These are phyloP conservation scores for Rhabdornis inornatus DNA, from an alignment of 2,113 vertebrate species.

Conservation along the genomic window DNA sequence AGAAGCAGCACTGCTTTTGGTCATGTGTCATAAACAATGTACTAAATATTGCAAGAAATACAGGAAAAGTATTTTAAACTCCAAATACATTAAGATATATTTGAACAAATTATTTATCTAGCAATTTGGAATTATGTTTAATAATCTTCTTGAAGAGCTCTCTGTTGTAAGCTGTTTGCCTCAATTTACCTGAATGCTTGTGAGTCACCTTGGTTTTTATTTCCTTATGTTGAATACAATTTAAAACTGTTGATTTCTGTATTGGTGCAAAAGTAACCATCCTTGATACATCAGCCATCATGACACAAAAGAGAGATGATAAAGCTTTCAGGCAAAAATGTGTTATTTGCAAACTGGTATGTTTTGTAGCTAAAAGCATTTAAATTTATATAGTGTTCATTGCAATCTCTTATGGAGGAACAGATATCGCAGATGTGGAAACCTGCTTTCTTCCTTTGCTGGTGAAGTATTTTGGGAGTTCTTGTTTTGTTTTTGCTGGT, in stretches of 20 bases:
- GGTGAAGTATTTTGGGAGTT: neutral
- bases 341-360: neutral
- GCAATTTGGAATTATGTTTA: neutral
- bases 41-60: neutral
- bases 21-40: neutral
- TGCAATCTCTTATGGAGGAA: neutral
- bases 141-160: neutral
- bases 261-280: constrained; percentile 9
- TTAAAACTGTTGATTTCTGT: neutral
- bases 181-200: neutral
- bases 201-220: neutral
- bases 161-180: neutral
- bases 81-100: neutral
- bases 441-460: neutral
- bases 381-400: neutral
- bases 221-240: neutral
- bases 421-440: neutral
- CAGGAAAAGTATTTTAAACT: neutral
- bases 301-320: neutral
- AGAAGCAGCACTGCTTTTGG: neutral
- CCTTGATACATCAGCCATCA: neutral
- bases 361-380: neutral
- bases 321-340: neutral
- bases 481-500: neutral
- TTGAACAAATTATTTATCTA: neutral